Percentiles rank a stretch among this genome's conserved stretches.
phyloP scores from a whole-genome alignment of 2,888 invertebrate species.

The Platycheirus rosarum region DNA sequence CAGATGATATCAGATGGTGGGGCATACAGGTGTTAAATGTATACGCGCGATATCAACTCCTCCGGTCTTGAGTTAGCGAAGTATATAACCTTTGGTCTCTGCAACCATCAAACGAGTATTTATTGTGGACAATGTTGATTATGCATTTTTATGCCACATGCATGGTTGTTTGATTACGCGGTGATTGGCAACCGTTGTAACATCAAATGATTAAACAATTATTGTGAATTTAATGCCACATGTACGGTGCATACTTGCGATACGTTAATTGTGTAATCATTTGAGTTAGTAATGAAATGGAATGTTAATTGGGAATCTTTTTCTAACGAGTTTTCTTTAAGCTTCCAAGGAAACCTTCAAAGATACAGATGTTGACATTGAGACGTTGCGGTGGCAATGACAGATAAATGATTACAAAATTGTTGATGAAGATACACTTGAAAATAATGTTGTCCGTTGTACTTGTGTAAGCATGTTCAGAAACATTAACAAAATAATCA shows the following conservation, averaged over 20 bases:
- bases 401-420: slow-evolving; percentile 1
- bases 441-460: no score
- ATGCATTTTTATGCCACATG: slow-evolving; percentile 16
- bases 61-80: slow-evolving; percentile 46
- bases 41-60: slow-evolving; percentile 39
- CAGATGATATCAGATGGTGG: slow-evolving; percentile 29
- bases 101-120: not conserved
- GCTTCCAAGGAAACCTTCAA: not conserved
- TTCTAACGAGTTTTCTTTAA: not conserved
- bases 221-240: not conserved
- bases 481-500: no score
- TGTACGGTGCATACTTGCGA: not conserved
- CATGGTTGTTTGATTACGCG: slow-evolving; percentile 3
- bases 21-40: slow-evolving; percentile 43
- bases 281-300: slow-evolving; percentile 4
- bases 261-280: slow-evolving; percentile 17
- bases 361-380: slow-evolving; percentile 5
- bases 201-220: not conserved
- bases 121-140: slow-evolving; percentile 2
- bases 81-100: slow-evolving; percentile 52
- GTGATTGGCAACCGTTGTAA: slow-evolving; percentile 22
- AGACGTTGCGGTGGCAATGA: not conserved
- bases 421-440: not conserved
- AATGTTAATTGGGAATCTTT: slow-evolving; percentile 6
- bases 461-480: no score